phyloP scores from a whole-genome alignment of 2,797 vertebrate species.

The Crocidura indochinensis region DNA sequence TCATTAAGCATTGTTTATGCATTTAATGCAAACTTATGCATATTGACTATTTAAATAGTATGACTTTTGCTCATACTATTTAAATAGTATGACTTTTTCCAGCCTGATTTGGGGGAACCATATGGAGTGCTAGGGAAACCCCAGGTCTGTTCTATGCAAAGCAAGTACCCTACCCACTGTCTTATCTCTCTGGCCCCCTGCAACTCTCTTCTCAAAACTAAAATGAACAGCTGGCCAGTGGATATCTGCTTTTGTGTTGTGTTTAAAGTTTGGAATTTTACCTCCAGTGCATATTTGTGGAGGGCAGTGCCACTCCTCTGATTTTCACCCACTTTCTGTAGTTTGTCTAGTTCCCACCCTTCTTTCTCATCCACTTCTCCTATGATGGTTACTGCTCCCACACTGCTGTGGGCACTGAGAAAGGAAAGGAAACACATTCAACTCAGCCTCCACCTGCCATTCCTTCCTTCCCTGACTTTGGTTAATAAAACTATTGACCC shows the following conservation, averaged over 20 bases:
- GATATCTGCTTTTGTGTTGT: neutral
- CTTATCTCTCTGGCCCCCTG: neutral
- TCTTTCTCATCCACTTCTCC: neutral
- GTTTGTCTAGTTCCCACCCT: neutral
- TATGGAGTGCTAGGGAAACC: no score
- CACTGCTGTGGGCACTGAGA: neutral
- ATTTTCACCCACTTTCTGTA: neutral
- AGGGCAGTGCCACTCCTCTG: no score
- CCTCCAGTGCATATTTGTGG: no score
- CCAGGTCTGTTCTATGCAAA: no score
- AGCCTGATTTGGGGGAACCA: no score
- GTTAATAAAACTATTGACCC: neutral
- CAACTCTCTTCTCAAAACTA: slow-evolving; percentile 44
- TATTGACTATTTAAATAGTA: slow-evolving; percentile 26
- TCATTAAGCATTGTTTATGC: slow-evolving; percentile 38
- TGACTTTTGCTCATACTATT: no score
- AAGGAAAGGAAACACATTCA: neutral
- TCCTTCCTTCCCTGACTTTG: neutral
- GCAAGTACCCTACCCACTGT: no score
- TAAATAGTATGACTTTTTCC: no score
- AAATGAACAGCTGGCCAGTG: slow-evolving; percentile 28
- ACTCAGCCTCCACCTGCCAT: neutral
- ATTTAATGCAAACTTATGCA: neutral
- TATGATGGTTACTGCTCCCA: no score
- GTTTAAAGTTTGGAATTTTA: neutral